phyloP scores from a whole-genome alignment of 2,888 invertebrate species.

The Xylota segnis region DNA sequence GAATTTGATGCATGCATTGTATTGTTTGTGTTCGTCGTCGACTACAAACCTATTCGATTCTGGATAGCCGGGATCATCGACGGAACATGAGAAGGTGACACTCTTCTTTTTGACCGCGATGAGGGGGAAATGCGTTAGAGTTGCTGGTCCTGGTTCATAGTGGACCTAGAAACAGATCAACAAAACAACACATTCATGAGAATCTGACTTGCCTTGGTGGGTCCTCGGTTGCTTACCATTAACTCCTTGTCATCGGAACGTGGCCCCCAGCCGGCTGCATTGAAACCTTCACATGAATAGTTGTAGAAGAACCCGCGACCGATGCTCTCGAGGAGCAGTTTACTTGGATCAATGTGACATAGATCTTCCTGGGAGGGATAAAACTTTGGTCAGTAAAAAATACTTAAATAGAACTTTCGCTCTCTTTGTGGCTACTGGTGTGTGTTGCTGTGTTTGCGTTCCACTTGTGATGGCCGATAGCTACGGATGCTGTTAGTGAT shows the following conservation, averaged over 20 bases:
- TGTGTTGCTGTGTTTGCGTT: slow-evolving; percentile 4
- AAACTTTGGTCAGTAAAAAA: slow-evolving; percentile 25
- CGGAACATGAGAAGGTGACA: slow-evolving; percentile 93
- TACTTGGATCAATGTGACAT: slow-evolving; percentile 94
- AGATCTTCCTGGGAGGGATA: slow-evolving; percentile 85
- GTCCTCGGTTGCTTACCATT: slow-evolving; percentile 86
- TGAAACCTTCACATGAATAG: slow-evolving; percentile 96
- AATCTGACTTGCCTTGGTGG: neutral
- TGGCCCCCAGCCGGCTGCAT: slow-evolving; percentile 95
- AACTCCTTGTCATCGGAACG: slow-evolving; percentile 91
- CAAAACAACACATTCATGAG: neutral
- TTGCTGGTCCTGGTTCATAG: slow-evolving; percentile 93
- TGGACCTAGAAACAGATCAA: slow-evolving; percentile 80
- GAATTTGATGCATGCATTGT: slow-evolving; percentile 73
- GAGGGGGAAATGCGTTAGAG: slow-evolving; percentile 89
- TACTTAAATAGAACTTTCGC: neutral
- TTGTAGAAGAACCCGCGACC: slow-evolving; percentile 96
- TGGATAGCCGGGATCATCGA: slow-evolving; percentile 93
- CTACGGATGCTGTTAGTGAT: slow-evolving; percentile 59
- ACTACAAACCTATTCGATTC: slow-evolving; percentile 85
- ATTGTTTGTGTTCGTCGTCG: slow-evolving; percentile 56
- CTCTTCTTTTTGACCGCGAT: slow-evolving; percentile 93
- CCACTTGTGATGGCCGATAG: slow-evolving; percentile 4
- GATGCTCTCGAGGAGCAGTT: slow-evolving; percentile 93
- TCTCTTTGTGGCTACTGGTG: slow-evolving; percentile 29